Evolutionary conservation across 1,140 invertebrate genomes (phyloP).

Genomic region (Schlechtendalia chinensis): DNA sequence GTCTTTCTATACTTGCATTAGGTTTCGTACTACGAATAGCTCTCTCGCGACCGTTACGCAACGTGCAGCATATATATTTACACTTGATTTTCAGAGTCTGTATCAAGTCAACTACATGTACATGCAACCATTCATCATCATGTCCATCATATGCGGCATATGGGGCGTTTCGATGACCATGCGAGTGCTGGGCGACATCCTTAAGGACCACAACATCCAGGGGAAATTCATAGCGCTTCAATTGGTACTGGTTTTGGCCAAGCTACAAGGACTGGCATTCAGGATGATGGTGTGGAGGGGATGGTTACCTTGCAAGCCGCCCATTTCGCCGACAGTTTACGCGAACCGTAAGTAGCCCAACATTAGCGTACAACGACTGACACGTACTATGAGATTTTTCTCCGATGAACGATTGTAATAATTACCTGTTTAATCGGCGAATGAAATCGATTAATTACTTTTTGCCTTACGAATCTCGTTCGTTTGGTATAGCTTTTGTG

Average conservation of each 20-base stretch:
- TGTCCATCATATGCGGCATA: constrained; percentile 64
- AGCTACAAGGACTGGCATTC: constrained; percentile 54
- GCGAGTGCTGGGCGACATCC: constrained; percentile 57
- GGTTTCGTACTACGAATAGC: no score
- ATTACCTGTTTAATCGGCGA: no score
- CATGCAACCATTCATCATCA: constrained; percentile 62
- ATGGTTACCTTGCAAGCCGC: constrained; percentile 54
- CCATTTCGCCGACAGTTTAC: constrained; percentile 58
- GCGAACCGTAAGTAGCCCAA: constrained; percentile 57
- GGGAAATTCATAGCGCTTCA: constrained; percentile 55
- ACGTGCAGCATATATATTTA: no score
- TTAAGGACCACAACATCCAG: constrained; percentile 56
- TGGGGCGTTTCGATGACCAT: constrained; percentile 66
- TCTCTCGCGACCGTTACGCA: no score
- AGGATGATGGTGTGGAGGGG: constrained; percentile 52
- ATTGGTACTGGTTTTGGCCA: constrained; percentile 55
- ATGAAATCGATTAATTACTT: no score
- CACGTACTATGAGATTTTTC: no score
- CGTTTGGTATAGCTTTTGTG: no score
- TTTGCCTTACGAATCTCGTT: no score
- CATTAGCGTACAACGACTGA: no score
- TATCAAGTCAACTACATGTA: constrained; percentile 63
- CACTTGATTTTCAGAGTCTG: constrained; percentile 57
- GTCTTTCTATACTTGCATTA: no score
- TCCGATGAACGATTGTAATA: no score